Percentiles rank a stretch among this genome's conserved stretches.
Conservation (phyloP, 2,797 vertebrate genomes). For the Cebuella pygmaea region DNA sequence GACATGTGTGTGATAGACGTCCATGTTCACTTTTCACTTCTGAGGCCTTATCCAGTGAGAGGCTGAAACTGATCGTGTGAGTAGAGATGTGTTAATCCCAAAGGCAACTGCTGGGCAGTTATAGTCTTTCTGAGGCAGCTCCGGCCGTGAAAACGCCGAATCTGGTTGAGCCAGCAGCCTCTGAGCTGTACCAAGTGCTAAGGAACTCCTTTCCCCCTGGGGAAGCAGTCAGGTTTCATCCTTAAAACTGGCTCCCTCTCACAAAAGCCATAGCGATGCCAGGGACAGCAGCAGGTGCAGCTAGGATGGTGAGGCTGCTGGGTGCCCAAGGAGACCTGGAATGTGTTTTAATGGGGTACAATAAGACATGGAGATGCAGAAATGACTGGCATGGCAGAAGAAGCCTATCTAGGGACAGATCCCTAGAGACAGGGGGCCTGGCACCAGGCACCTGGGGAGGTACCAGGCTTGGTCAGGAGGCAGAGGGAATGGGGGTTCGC, state of each 20-base stretch:
- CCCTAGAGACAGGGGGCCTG: background rate
- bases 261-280: background rate
- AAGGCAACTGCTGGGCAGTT: background rate
- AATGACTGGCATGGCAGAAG: accelerated
- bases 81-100: background rate
- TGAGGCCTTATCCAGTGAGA: background rate
- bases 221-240: background rate
- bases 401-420: background rate
- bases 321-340: background rate
- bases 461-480: accelerated
- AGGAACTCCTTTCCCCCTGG: background rate
- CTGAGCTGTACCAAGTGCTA: background rate
- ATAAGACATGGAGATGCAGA: background rate
- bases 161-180: background rate
- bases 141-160: background rate
- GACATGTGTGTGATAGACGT: background rate
- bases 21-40: background rate
- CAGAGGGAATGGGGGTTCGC: accelerated
- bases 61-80: accelerated
- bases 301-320: accelerated
- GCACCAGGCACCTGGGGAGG: accelerated
- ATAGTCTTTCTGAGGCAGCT: background rate
- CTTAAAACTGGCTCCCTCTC: background rate
- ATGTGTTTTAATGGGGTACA: background rate
- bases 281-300: background rate